Evolutionary conservation across 2,888 invertebrate species (phyloP).

Genomic region (Carcina quercana): DNA sequence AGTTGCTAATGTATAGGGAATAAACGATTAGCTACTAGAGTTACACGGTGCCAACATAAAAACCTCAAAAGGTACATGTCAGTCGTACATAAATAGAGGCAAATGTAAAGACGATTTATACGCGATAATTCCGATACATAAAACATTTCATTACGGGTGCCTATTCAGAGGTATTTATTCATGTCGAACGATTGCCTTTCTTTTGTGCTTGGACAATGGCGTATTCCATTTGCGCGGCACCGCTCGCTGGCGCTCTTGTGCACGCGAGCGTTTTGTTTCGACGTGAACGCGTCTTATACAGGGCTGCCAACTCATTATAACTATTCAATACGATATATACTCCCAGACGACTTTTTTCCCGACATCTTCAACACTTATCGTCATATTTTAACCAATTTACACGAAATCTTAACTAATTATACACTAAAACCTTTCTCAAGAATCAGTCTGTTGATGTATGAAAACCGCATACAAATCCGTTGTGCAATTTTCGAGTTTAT

Average conservation of each 20-base stretch:
- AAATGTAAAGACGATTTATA: slow-evolving; percentile 50
- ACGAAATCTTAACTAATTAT: too few species aligned
- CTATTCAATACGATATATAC: too few species aligned
- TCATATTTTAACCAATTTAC: too few species aligned
- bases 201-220: slow-evolving; percentile 69
- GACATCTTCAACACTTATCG: too few species aligned
- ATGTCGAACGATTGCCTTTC: slow-evolving; percentile 74
- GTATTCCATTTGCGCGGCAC: slow-evolving; percentile 62
- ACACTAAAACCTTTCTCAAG: too few species aligned
- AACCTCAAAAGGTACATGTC: slow-evolving; percentile 31
- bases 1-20: too few species aligned
- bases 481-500: too few species aligned
- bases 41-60: slow-evolving; percentile 18
- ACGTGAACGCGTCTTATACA: slow-evolving; percentile 37
- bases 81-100: slow-evolving; percentile 37
- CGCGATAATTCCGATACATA: slow-evolving; percentile 64
- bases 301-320: too few species aligned
- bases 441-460: too few species aligned
- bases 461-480: too few species aligned
- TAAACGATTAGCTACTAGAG: slow-evolving; percentile 23
- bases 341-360: too few species aligned
- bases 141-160: slow-evolving; percentile 69
- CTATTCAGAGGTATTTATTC: slow-evolving; percentile 73
- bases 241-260: slow-evolving; percentile 52
- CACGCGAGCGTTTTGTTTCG: slow-evolving; percentile 61